Evolutionary conservation across 2,797 vertebrate species (phyloP), one percentile per base, ranked within the genome.

Genomic region (Sardinella longiceps): DNA sequence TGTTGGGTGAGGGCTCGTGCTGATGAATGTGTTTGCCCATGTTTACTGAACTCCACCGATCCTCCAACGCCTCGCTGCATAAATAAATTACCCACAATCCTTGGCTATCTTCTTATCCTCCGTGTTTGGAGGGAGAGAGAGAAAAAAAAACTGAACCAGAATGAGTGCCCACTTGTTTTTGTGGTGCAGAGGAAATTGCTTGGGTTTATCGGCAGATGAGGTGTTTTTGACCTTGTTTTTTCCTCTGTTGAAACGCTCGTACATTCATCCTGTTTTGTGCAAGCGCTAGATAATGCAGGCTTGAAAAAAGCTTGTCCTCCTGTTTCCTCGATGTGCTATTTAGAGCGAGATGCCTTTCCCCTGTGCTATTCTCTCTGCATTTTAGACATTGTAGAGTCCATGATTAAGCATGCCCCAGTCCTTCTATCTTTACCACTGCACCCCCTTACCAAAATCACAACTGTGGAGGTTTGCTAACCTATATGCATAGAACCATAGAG

Each of bases 1-100:
- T 77, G 70, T 43, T 77, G 28, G 23, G 70, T 39, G 70, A 43
- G 70, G 70, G 85, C 46, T 51, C 23, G 2, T 25, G 28, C n/a
- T 85, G 81, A 82, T 85, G 81, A 82, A 84, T 84, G 85, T 83
- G 56, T 86, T 50, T 86, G 84, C 58, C 81, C 80, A 37, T 81
- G 84, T 81, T 66, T 80, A 48, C 53, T 60, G 58, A 80, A 66
- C 45, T 80, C 43, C 15, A 46, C 46, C 46, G 43, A 25, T 83
- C 70, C 74, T 83, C 23, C n/a, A 37, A 18, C 14, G 85, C 82
- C 81, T 84, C 85, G 23, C 28, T 46, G 58, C 85, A 66, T 56
- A 86, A 81, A 86, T 50, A 81, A 81, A 56, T 81, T 18, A 45
- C 33, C 33, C 70, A 43, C 1, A 77, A 43, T 43, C 20, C 70